These are phyloP conservation scores for Eciton burchellii DNA, from an alignment of 1,140 invertebrate species.

Conservation along the genomic window DNA sequence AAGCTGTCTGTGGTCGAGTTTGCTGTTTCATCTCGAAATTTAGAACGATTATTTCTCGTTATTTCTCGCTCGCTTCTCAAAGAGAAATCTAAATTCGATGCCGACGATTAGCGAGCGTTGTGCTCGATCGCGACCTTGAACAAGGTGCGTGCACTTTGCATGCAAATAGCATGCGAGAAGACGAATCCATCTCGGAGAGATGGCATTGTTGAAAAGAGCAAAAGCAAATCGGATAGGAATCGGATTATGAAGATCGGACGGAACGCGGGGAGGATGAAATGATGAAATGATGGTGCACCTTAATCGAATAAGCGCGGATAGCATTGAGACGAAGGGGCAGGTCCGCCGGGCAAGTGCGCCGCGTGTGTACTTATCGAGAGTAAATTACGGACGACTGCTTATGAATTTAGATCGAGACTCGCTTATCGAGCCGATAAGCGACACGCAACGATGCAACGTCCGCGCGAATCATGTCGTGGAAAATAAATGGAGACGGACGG, in stretches of 20 bases:
- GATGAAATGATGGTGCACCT: constrained; percentile 35
- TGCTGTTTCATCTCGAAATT: too few species aligned
- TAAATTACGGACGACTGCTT: constrained; percentile 50
- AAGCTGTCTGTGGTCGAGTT: too few species aligned
- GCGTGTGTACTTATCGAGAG: constrained; percentile 35
- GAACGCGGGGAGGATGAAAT: not conserved
- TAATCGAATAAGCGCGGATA: constrained; percentile 20
- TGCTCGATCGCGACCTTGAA: too few species aligned
- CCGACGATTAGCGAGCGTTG: too few species aligned
- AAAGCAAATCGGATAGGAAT: not conserved
- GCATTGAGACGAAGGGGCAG: constrained; percentile 3
- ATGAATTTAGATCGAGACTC: constrained; percentile 48
- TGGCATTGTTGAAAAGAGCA: too few species aligned
- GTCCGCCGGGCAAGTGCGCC: not conserved
- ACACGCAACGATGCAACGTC: constrained; percentile 33
- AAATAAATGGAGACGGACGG: constrained; percentile 26
- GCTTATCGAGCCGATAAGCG: constrained; percentile 51
- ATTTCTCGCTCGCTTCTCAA: too few species aligned
- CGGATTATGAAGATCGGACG: not conserved
- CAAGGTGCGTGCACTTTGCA: too few species aligned
- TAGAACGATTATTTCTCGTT: too few species aligned
- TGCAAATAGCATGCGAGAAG: too few species aligned
- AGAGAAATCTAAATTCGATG: too few species aligned
- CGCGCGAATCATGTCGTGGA: constrained; percentile 3
- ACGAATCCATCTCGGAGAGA: too few species aligned